These are phyloP conservation scores for Mustela nigripes DNA, from an alignment of 2,113 vertebrate species.

Conservation along the genomic window DNA sequence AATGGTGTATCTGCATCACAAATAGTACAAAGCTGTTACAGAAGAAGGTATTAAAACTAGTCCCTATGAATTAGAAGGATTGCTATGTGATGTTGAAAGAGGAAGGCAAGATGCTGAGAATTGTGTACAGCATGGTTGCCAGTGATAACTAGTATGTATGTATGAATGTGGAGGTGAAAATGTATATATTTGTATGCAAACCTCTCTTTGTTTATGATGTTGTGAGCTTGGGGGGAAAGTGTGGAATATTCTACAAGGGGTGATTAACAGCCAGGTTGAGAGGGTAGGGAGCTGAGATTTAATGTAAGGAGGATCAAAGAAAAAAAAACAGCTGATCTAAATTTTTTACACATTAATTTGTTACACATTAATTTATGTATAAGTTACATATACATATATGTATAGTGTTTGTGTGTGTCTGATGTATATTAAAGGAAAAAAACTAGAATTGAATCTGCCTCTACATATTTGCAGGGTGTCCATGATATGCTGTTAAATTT, in stretches of 20 bases:
- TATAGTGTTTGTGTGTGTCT: neutral
- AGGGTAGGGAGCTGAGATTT: neutral
- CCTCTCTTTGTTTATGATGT: neutral
- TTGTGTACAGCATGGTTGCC: neutral
- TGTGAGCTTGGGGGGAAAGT: neutral
- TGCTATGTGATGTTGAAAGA: neutral
- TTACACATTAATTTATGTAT: neutral
- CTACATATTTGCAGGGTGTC: neutral
- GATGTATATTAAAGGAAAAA: neutral
- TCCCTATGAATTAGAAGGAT: neutral
- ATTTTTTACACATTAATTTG: neutral
- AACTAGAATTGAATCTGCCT: neutral
- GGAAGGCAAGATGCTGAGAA: neutral
- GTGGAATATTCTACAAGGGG: neutral
- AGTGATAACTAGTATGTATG: neutral
- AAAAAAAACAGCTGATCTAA: neutral
- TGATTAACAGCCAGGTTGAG: neutral
- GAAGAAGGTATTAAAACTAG: neutral
- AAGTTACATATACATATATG: neutral
- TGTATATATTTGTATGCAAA: neutral
- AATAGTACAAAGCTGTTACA: neutral
- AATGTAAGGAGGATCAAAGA: neutral
- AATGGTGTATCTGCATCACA: neutral
- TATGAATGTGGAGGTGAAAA: neutral
- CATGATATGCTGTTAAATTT: conserved; percentile 33